Percentiles rank a stretch among this genome's conserved stretches.
Evolutionary conservation across 2,113 vertebrate species (phyloP).

Genomic region (Penelope pileata): DNA sequence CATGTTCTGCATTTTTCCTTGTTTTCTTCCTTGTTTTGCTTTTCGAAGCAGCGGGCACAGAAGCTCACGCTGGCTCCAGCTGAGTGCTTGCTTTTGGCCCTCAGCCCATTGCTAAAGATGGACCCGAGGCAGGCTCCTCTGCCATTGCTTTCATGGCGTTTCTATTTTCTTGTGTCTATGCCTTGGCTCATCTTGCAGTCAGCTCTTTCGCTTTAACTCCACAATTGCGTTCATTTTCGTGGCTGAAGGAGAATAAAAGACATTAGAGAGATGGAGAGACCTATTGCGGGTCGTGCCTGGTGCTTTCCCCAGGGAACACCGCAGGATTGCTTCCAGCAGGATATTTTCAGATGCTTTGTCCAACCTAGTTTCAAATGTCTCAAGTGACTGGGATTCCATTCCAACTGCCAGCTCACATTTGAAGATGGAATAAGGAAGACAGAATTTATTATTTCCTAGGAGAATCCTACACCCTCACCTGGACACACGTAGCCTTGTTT

Average conservation of each 20-base stretch:
- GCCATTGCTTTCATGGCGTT: background rate
- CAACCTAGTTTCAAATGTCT: background rate
- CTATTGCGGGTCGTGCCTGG: background rate
- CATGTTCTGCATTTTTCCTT: background rate
- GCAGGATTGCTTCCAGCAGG: background rate
- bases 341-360: conserved; percentile 10
- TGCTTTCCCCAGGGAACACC: background rate
- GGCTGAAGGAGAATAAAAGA: background rate
- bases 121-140: conserved; percentile 14
- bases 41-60: background rate
- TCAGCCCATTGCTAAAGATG: conserved; percentile 21
- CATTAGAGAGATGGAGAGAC: background rate
- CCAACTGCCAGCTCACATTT: background rate
- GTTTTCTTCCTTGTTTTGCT: background rate
- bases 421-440: background rate
- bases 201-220: background rate
- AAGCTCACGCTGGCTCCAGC: background rate
- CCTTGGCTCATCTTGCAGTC: background rate
- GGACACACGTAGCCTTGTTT: background rate
- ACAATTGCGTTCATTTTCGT: background rate
- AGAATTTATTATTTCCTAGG: background rate
- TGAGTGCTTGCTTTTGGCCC: conserved; percentile 5
- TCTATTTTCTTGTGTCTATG: background rate
- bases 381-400: background rate
- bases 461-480: background rate